These are phyloP conservation scores for Neomorphus geoffroyi DNA, from an alignment of 2,797 vertebrate species.

Conservation along the genomic window DNA sequence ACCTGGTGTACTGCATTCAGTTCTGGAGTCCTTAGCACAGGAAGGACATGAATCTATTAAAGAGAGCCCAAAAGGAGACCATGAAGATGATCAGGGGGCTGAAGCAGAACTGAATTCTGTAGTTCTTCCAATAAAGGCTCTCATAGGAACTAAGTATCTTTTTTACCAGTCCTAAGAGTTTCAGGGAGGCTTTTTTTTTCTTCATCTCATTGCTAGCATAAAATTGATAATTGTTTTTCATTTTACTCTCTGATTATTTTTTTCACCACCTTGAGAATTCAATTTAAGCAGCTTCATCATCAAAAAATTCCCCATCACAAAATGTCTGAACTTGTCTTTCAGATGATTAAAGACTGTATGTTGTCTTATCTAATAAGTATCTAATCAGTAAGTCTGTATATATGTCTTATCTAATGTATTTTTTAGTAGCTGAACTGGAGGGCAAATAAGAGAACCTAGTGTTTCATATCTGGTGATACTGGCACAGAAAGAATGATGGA, in stretches of 20 bases:
- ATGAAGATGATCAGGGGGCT: no score
- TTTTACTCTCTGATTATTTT: not conserved
- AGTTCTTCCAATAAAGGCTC: not conserved
- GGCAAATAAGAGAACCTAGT: not conserved
- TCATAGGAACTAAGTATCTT: not conserved
- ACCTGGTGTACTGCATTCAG: no score
- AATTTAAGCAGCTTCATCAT: not conserved
- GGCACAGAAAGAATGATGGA: not conserved
- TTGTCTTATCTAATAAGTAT: no score
- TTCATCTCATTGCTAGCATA: not conserved
- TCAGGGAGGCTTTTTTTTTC: not conserved
- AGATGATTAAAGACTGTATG: not conserved
- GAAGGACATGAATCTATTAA: no score
- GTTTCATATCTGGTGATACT: not conserved
- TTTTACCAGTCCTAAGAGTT: not conserved
- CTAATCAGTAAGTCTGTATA: no score
- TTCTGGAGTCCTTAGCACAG: no score
- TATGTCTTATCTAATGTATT: not conserved
- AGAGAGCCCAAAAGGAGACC: no score
- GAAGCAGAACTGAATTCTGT: not conserved
- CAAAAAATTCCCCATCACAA: not conserved
- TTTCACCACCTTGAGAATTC: not conserved
- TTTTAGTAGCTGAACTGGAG: not conserved
- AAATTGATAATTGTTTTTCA: not conserved
- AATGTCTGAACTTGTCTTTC: not conserved